Evolutionary conservation across 2,888 invertebrate genomes (phyloP).

Genomic region (Eilema depressum): DNA sequence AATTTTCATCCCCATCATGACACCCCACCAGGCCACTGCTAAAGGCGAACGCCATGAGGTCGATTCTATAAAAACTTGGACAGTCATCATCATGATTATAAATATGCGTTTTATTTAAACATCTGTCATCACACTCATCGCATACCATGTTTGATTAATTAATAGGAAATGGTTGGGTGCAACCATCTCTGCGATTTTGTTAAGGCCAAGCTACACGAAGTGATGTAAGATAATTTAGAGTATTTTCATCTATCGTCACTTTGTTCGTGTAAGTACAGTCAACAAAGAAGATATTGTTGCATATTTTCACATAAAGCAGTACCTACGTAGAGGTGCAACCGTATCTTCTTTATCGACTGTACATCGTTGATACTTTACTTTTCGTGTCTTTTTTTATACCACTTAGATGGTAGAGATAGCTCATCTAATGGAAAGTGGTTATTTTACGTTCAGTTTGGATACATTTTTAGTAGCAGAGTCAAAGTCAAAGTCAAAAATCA

Average conservation of each 20-base stretch:
- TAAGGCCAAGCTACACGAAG: constrained; percentile 22
- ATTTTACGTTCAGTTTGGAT: not conserved
- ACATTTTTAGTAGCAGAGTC: not conserved
- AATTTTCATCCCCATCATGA: constrained; percentile 9
- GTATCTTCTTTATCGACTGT: too few species aligned
- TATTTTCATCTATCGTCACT: not conserved
- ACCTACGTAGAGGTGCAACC: too few species aligned
- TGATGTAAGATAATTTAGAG: not conserved
- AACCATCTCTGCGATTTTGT: constrained; percentile 9
- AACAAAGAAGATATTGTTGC: too few species aligned
- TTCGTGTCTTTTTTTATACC: too few species aligned
- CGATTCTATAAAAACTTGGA: constrained; percentile 8
- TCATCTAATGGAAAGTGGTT: too few species aligned
- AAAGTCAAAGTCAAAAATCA: too few species aligned
- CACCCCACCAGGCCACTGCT: constrained; percentile 13
- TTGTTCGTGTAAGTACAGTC: too few species aligned
- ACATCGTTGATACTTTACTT: too few species aligned
- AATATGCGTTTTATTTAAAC: constrained; percentile 32
- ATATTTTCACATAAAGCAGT: too few species aligned
- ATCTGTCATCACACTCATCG: constrained; percentile 47
- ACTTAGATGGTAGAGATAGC: too few species aligned
- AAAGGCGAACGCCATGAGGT: constrained; percentile 3
- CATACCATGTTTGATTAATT: constrained; percentile 45
- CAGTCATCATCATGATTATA: constrained; percentile 21
- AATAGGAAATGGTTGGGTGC: constrained; percentile 21